Evolutionary conservation across 2,113 vertebrate species (phyloP).

Genomic region (Coreoperca whiteheadi): DNA sequence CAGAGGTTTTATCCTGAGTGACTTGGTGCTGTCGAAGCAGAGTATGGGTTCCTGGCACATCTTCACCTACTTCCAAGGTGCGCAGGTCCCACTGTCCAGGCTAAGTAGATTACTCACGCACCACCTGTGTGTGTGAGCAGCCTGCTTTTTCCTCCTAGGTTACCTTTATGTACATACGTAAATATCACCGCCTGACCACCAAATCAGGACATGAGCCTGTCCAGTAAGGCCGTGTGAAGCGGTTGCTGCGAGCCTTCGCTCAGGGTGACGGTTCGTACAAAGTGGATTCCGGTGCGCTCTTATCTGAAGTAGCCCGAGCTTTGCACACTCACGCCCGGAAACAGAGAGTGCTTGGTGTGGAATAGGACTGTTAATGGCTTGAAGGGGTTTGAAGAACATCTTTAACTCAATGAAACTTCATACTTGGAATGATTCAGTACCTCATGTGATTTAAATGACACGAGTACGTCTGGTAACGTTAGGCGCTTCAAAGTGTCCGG

Average conservation of each 20-base stretch:
- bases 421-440: neutral
- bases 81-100: neutral
- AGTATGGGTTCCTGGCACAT: no score
- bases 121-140: neutral
- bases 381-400: neutral
- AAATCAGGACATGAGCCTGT: neutral
- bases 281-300: conserved; percentile 10
- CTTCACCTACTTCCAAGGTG: no score
- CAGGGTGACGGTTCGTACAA: conserved; percentile 1
- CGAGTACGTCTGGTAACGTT: neutral
- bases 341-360: neutral
- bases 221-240: neutral
- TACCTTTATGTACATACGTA: neutral
- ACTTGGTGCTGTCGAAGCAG: no score
- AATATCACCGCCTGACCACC: neutral
- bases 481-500: neutral
- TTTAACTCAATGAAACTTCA: neutral
- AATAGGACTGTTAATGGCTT: neutral
- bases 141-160: neutral
- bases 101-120: conserved; percentile 37
- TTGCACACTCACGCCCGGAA: conserved; percentile 1
- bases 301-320: conserved; percentile 1
- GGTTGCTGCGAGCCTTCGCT: conserved; percentile 2
- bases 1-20: no score
- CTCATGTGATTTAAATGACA: neutral